Conservation (phyloP, 2,888 invertebrate species). For the Esperia sulphurella region DNA sequence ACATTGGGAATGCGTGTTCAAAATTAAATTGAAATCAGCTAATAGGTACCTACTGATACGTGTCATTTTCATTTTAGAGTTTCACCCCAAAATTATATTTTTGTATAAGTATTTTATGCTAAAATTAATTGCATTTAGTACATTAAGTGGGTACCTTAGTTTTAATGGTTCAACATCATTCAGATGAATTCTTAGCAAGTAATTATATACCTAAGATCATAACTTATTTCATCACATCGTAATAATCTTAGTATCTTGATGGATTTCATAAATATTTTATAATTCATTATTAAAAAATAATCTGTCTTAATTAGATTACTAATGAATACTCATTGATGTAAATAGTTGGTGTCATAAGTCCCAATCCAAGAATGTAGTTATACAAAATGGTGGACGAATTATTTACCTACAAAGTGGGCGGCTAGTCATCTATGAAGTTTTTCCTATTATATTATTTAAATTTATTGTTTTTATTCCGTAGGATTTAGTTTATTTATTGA, state of each 20-base stretch:
- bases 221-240: not conserved
- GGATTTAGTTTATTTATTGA: not conserved
- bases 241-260: not conserved
- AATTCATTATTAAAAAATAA: not conserved
- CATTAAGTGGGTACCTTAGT: conserved; percentile 27
- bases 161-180: conserved; percentile 1
- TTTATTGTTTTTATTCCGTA: not conserved
- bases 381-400: not conserved
- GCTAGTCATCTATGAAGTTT: conserved; percentile 1
- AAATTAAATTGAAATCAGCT: conserved; percentile 37
- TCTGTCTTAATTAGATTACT: not conserved
- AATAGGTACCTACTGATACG: conserved; percentile 39
- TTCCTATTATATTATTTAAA: not conserved
- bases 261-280: not conserved
- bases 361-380: conserved; percentile 61
- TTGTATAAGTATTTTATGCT: conserved; percentile 66
- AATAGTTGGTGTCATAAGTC: conserved; percentile 31
- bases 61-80: conserved; percentile 35
- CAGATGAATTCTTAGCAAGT: not conserved
- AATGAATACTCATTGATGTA: not conserved
- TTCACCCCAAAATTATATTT: conserved; percentile 65
- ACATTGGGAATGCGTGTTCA: conserved; percentile 57
- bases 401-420: not conserved
- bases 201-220: not conserved
- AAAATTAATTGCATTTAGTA: conserved; percentile 35